Evolutionary conservation across 2,113 vertebrate genomes (phyloP).

Genomic region (Barnardius zonarius): DNA sequence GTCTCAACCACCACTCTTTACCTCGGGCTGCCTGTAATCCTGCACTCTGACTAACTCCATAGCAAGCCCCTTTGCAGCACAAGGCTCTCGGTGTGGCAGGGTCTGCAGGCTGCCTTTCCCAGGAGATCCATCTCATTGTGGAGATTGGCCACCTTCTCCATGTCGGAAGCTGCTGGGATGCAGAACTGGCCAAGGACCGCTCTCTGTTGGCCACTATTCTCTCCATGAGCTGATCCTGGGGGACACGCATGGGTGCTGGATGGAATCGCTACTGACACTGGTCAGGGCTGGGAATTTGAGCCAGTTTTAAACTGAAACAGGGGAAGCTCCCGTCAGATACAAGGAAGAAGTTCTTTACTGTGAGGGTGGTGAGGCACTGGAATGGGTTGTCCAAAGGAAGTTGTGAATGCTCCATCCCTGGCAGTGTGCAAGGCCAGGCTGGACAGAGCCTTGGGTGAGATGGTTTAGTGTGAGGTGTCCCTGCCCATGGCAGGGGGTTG

Average conservation of each 20-base stretch:
- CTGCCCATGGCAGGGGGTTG: not conserved
- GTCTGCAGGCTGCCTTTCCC: constrained; percentile 67
- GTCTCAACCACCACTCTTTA: not conserved
- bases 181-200: constrained; percentile 76
- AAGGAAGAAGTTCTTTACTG: not conserved
- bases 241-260: too few species aligned
- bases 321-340: not conserved
- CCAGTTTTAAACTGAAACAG: not conserved
- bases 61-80: constrained; percentile 66
- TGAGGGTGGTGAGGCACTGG: not conserved
- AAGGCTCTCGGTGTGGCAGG: constrained; percentile 62
- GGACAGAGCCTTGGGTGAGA: not conserved
- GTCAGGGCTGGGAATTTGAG: not conserved
- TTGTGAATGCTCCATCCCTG: not conserved
- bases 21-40: constrained; percentile 84
- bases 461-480: not conserved
- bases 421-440: not conserved
- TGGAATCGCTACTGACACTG: not conserved
- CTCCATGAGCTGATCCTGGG: constrained; percentile 71
- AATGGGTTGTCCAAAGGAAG: not conserved
- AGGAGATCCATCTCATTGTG: constrained; percentile 73
- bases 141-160: constrained; percentile 74
- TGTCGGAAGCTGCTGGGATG: constrained; percentile 67
- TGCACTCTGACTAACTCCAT: constrained; percentile 81
- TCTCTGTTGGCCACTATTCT: constrained; percentile 54